Conservation (phyloP, 1,140 invertebrate species). For the Scylla paramamosain region DNA sequence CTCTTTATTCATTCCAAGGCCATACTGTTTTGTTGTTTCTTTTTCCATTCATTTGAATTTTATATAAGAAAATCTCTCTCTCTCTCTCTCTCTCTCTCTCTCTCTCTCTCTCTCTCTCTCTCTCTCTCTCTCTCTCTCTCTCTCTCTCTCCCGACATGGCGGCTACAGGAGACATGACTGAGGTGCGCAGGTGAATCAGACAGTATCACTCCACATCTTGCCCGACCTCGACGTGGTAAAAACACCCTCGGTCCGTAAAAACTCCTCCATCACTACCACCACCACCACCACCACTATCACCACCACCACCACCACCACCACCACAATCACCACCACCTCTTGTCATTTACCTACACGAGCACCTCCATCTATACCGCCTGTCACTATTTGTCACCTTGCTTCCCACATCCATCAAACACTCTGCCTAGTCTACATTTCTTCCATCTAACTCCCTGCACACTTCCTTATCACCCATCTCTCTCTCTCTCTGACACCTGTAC, state of each 20-base stretch:
- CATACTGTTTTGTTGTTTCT: too few species aligned
- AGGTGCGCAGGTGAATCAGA: conserved; percentile 61
- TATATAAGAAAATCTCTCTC: too few species aligned
- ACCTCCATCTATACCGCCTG: too few species aligned
- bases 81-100: too few species aligned
- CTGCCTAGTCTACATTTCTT: neutral
- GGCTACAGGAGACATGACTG: conserved; percentile 62
- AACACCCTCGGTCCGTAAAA: conserved; percentile 38
- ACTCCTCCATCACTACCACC: conserved; percentile 24
- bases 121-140: too few species aligned
- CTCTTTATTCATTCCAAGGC: too few species aligned
- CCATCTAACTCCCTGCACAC: neutral
- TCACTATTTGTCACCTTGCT: too few species aligned
- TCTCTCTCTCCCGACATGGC: neutral
- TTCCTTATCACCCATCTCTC: neutral
- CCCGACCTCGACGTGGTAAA: neutral
- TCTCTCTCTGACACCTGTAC: neutral
- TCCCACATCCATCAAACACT: neutral
- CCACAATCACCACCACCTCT: too few species aligned
- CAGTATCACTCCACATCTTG: conserved; percentile 69
- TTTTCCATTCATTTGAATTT: too few species aligned
- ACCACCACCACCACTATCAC: neutral
- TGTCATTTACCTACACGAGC: too few species aligned
- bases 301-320: conserved; percentile 15
- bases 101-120: too few species aligned